These are phyloP conservation scores for Aleiodes testaceus DNA, from an alignment of 2,888 invertebrate species.

Conservation along the genomic window DNA sequence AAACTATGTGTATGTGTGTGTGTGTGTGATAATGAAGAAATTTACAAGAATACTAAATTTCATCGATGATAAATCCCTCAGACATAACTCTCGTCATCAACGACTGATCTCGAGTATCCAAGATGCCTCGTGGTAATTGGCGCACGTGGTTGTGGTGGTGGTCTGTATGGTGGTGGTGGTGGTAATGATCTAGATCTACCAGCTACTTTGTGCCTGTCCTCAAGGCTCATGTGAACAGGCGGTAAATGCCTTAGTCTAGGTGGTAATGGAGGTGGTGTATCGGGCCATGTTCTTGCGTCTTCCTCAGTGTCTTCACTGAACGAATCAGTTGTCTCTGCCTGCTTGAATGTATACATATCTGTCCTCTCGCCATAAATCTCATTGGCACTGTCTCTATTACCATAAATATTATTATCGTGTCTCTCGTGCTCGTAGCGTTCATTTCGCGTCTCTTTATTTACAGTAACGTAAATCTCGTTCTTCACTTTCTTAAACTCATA, in stretches of 20 bases:
- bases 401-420: conserved; percentile 61
- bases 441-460: conserved; percentile 59
- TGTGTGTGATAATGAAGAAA: background rate
- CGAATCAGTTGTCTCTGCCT: conserved; percentile 68
- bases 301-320: conserved; percentile 73
- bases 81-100: conserved; percentile 71
- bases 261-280: conserved; percentile 78
- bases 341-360: conserved; percentile 67
- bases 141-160: conserved; percentile 69
- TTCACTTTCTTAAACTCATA: conserved; percentile 68
- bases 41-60: no score
- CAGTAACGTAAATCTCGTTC: conserved; percentile 61
- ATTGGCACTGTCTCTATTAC: conserved; percentile 63
- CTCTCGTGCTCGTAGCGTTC: conserved; percentile 51
- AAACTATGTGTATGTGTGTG: background rate
- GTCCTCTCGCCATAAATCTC: conserved; percentile 65
- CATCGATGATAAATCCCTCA: conserved; percentile 50
- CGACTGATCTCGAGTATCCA: conserved; percentile 67
- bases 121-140: conserved; percentile 67
- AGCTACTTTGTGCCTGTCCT: conserved; percentile 74
- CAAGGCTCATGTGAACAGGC: conserved; percentile 79
- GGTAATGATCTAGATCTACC: conserved; percentile 70
- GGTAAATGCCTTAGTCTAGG: conserved; percentile 79
- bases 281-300: conserved; percentile 67
- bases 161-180: conserved; percentile 70